These are phyloP conservation scores for Picus viridis DNA, from an alignment of 2,797 vertebrate genomes.

Conservation along the genomic window DNA sequence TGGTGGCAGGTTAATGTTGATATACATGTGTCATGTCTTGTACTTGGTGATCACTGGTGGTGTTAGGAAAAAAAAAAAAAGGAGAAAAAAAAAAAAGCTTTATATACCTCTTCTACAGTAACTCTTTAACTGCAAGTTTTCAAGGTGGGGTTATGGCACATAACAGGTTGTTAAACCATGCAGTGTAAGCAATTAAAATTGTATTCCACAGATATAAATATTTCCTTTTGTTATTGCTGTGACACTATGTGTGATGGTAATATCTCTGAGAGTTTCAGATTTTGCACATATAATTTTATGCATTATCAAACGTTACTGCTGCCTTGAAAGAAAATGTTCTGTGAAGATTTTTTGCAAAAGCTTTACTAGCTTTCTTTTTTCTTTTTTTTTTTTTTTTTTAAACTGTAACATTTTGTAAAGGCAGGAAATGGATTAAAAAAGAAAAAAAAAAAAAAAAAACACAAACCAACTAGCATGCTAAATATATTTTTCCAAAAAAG, in stretches of 20 bases:
- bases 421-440: constrained; percentile 78
- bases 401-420: constrained; percentile 86
- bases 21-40: constrained; percentile 68
- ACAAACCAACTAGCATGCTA: constrained; percentile 81
- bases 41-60: constrained; percentile 71
- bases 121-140: constrained; percentile 75
- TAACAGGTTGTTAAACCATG: constrained; percentile 77
- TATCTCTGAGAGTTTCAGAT: constrained; percentile 78
- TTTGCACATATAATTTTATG: constrained; percentile 87
- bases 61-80: constrained; percentile 20
- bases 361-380: constrained; percentile 81
- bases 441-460: constrained; percentile 66
- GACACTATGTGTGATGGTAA: constrained; percentile 80
- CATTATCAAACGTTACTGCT: constrained; percentile 85
- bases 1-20: constrained; percentile 62
- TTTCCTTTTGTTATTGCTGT: constrained; percentile 78
- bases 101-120: constrained; percentile 88
- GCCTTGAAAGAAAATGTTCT: constrained; percentile 85
- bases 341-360: constrained; percentile 85
- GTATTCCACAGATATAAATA: constrained; percentile 78
- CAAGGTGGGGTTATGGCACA: constrained; percentile 74
- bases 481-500: constrained; percentile 88
- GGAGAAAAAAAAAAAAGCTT: constrained; percentile 47
- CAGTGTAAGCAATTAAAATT: constrained; percentile 73
- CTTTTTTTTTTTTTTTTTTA: neutral